Evolutionary conservation across 2,797 vertebrate genomes (phyloP), one percentile per base, ranked within the genome.

Genomic region (Eulemur mongoz): DNA sequence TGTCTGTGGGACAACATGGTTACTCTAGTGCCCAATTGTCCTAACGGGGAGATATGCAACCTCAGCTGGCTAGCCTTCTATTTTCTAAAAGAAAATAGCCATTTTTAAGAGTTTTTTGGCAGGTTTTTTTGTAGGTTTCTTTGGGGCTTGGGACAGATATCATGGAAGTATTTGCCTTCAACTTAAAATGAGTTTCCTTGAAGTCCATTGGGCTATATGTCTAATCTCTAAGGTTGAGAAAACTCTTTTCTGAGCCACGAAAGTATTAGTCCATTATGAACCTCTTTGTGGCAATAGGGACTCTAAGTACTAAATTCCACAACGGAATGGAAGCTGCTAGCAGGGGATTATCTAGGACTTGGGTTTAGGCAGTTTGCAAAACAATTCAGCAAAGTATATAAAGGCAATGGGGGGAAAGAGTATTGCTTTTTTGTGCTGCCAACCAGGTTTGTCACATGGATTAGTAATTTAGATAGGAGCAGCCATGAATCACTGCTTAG

Each of bases 391-490:
- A 32, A 80, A 95, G 86, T 84, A 65, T 94, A 48, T 88, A 87
- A 79, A 63, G 85, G 95, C 93, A 92, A 15, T 7, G 59, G 87
- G 61, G 59, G 82, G 72, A 25, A 75, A 93, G 35, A 59, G 43
- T 63, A 50, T 76, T 92, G 67, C 94, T 93, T 96, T 96, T 87
- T 48, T 93, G 73, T 97, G 95, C 83, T 97, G 95, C 95, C 98
- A 97, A 93, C 97, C 96, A 96, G 87, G 91, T 85, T 95, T 94
- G 94, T 96, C 98, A 48, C 91, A 82, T 93, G 98, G 87, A 89
- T 96, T 97, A 97, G 91, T 97, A 81, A 95, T 97, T 97, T 93
- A 97, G 96, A 97, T 97, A 97, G 97, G 92, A 85, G 76, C 89
- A 87, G 94, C 89, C 88, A 54, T 81, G 97, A 97, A 92, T 97